Evolutionary conservation across 2,797 vertebrate genomes (phyloP), one percentile per base, ranked within the genome.

Genomic region (Neostethus bicornis): DNA sequence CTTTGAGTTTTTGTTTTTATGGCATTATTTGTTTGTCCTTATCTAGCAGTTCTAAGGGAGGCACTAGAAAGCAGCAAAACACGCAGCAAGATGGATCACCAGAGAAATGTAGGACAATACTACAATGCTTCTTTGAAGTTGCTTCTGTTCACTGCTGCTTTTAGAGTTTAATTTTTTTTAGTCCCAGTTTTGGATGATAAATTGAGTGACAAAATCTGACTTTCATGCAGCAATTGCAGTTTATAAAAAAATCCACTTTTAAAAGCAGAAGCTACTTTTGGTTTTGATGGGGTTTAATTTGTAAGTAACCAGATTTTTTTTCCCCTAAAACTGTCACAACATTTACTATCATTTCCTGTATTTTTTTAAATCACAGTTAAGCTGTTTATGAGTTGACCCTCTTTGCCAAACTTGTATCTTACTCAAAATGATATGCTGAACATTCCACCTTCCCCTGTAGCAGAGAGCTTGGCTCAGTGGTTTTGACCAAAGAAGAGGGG

Each of bases 51-150:
- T 60, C 60, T 45, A 83, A 77, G 66, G 76, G 55, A 89, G 83
- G 76, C 69, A 70, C 63, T 67, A 80, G 51, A 70, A 83, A 80
- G 65, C 79, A 76, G 71, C 54, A 73, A 55, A 75, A 55, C 53
- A 43, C 31, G 21, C 48, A 51, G 46, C 14, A 24, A 90, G 88
- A 92, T 91, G 73, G 81, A 91, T 92, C 69, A 87, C 87, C 76
- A 54, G 31, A 64, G 73, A 75, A 69, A 84, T 81, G 64, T 67
- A 49, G 80, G 69, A 67, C 70, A 71, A 65, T 49, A 32, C 54
- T 57, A 69, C 43, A 71, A 41, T 68, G 73, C 75, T 66, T 82
- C 66, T 81, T 59, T 60, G 28, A 60, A 62, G 46, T 51, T 73
- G 56, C 55, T 61, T 50, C 38, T 69, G 62, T 66, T 71, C 53